These are phyloP conservation scores for Drosophila repleta DNA, from an alignment of 1,140 invertebrate species.

Conservation along the genomic window DNA sequence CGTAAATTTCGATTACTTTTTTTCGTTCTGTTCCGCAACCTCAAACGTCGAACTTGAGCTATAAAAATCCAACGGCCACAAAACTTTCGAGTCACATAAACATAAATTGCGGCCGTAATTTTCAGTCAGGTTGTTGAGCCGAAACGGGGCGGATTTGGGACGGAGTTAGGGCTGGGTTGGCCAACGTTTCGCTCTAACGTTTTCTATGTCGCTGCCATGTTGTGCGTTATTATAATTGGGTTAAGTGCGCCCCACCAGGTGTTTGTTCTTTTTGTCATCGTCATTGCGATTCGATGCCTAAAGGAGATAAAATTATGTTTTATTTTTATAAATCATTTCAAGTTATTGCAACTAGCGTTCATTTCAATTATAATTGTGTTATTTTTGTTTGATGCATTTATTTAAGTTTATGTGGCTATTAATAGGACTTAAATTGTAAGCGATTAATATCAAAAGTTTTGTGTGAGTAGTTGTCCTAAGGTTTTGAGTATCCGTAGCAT, in stretches of 20 bases:
- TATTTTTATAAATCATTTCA: slow-evolving; percentile 79
- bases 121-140: slow-evolving; percentile 55
- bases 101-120: slow-evolving; percentile 80
- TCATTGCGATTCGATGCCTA: slow-evolving; percentile 36
- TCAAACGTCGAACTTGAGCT: slow-evolving; percentile 70
- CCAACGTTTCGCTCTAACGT: neutral
- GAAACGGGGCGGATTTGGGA: neutral
- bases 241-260: slow-evolving; percentile 34
- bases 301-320: slow-evolving; percentile 69
- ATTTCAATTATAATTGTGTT: too few relatives aligned
- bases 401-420: too few relatives aligned
- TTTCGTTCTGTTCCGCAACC: slow-evolving; percentile 2
- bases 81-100: slow-evolving; percentile 79
- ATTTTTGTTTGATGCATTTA: too few relatives aligned
- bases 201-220: slow-evolving; percentile 16
- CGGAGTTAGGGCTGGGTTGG: neutral
- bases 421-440: too few relatives aligned
- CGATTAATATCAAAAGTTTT: too few relatives aligned
- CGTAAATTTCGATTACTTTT: slow-evolving; percentile 70
- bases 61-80: slow-evolving; percentile 60
- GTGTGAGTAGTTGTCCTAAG: too few relatives aligned
- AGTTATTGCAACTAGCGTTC: too few relatives aligned
- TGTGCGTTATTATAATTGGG: slow-evolving; percentile 53
- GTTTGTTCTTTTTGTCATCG: slow-evolving; percentile 3
- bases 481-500: too few relatives aligned